Evolutionary conservation across 2,113 vertebrate species (phyloP), one percentile per base, ranked within the genome.

Genomic region (Tyrannus savana): DNA sequence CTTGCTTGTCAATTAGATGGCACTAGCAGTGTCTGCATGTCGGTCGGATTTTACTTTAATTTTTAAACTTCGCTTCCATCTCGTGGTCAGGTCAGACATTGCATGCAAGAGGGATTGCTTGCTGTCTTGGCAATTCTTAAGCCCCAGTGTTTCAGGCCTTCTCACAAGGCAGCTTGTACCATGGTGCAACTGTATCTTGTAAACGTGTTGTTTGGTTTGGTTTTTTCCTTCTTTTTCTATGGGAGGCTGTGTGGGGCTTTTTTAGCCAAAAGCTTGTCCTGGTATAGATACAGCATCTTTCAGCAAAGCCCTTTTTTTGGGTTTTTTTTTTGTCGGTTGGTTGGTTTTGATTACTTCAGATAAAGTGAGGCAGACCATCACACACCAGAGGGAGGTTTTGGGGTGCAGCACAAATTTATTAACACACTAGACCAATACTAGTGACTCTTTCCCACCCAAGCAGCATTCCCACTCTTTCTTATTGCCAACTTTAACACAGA

Each of bases 21-120:
- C 35, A 30, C 49, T 52, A 77, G 78, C 19, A 2, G 3, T 33
- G 74, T 18, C 63, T 71, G 31, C 55, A 3, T 8, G 1, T 52
- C 8, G 18, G 10, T 30, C n/a, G 46, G 79, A 11, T 39, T 39
- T 73, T 19, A 37, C 25, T 67, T 85, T 72, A 63, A 91, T 82
- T 84, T 93, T 96, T 95, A 95, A 84, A 39, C 92, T 89, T 92
- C 75, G 64, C 27, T 58, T 71, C 98, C 97, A 95, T 87, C 98
- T 97, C 6, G 95, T 76, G 98, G 96, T n/a, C 31, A 10, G 3
- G 5, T 15, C 52, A 19, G 86, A 68, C 59, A 72, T 15, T 84
- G 86, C 89, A 72, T 13, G 60, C 41, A 7, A 60, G 19, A 27
- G 2, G 60, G 39, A 10, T 16, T 49, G 22, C 37, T 75, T 0